Percentiles rank a stretch among this genome's conserved stretches.
Conservation (phyloP, 2,797 vertebrate species). For the Babyrousa celebensis region DNA sequence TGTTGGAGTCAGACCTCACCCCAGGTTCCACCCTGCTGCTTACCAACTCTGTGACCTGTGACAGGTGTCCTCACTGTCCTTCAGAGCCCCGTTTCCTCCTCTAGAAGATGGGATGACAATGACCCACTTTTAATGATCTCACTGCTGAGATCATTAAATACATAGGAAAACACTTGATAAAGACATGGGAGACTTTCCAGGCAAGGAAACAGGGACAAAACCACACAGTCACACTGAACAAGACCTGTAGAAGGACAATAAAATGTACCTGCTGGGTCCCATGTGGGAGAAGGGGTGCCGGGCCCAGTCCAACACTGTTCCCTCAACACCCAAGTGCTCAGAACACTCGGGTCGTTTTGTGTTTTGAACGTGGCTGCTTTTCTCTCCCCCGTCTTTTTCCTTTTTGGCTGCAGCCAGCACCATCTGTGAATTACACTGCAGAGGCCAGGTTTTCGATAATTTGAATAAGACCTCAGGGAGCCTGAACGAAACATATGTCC, state of each 20-base stretch:
- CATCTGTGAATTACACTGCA: conserved; percentile 78
- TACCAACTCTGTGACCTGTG: background rate
- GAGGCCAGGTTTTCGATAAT: conserved; percentile 80
- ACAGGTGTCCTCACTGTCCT: background rate
- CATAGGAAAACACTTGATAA: background rate
- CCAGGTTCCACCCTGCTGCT: background rate
- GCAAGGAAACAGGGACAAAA: background rate
- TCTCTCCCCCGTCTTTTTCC: background rate
- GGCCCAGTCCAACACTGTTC: background rate
- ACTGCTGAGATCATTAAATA: background rate
- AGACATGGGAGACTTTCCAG: background rate
- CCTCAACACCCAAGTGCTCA: background rate
- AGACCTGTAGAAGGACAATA: background rate
- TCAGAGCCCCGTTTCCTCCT: background rate
- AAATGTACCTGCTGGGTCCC: background rate
- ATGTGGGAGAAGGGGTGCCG: background rate
- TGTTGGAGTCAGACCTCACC: background rate
- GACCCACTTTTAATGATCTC: background rate
- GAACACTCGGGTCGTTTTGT: background rate
- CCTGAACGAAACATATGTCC: conserved; percentile 82
- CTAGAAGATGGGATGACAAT: background rate
- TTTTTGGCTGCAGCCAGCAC: conserved; percentile 71
- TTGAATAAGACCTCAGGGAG: conserved; percentile 80
- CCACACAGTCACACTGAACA: background rate
- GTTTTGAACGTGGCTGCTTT: background rate